Conservation (phyloP, 2,888 invertebrate species). For the Tipula vernalis region DNA sequence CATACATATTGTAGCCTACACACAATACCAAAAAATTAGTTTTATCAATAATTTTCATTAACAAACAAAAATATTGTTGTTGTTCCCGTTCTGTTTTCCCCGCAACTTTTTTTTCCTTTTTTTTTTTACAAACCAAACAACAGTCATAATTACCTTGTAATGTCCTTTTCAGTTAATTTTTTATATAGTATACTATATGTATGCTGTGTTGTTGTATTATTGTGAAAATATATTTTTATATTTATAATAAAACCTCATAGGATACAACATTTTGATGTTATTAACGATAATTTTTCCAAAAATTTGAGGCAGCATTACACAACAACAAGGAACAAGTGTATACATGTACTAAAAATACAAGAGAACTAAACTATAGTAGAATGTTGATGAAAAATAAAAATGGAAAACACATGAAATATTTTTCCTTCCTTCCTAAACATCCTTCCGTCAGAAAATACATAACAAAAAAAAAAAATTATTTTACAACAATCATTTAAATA, state of each 20-base stretch:
- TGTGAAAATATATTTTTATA: neutral
- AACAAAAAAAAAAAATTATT: neutral
- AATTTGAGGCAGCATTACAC: neutral
- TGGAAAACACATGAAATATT: neutral
- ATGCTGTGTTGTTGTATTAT: neutral
- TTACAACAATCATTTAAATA: neutral
- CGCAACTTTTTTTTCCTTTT: neutral
- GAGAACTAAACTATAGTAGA: neutral
- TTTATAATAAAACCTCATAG: neutral
- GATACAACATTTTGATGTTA: neutral
- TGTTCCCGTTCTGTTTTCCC: neutral
- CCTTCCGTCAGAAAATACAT: neutral
- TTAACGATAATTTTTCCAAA: neutral
- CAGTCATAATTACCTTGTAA: neutral
- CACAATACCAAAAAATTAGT: neutral
- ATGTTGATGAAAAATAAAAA: neutral
- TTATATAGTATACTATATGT: neutral
- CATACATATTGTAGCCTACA: neutral
- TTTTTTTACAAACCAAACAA: neutral
- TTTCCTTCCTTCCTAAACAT: slow-evolving; percentile 4
- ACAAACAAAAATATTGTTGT: neutral
- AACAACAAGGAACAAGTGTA: neutral
- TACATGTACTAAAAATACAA: neutral
- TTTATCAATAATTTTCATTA: neutral
- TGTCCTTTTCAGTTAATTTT: neutral